Percentiles rank a stretch among this genome's conserved stretches.
Conservation (phyloP, 2,888 invertebrate species). For the Minunthozetes semirufus region DNA sequence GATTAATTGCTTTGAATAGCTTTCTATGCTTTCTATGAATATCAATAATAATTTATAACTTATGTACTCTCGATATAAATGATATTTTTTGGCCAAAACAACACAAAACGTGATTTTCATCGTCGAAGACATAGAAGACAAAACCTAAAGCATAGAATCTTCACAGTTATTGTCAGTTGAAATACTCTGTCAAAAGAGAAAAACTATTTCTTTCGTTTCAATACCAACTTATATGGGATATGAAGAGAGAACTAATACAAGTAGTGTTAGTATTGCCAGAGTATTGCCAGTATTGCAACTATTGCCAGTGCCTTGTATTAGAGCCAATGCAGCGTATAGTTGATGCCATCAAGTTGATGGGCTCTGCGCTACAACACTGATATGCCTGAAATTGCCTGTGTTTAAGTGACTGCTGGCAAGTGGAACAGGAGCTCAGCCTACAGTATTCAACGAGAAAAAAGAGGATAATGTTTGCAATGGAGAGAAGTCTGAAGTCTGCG, state of each 20-base stretch:
- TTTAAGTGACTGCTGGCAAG: slow-evolving; percentile 29
- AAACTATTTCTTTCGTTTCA: slow-evolving; percentile 18
- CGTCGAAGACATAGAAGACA: neutral
- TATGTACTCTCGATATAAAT: neutral
- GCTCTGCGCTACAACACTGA: neutral
- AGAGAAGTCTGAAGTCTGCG: neutral
- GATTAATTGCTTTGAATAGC: neutral
- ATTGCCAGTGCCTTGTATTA: neutral
- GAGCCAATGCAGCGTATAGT: slow-evolving; percentile 23
- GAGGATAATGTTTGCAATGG: slow-evolving; percentile 20
- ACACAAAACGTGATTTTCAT: slow-evolving; percentile 1
- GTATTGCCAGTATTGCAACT: neutral
- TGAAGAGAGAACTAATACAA: neutral
- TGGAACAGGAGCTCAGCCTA: slow-evolving; percentile 16
- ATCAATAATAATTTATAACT: slow-evolving; percentile 22
- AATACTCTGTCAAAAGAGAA: neutral
- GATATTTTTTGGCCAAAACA: neutral
- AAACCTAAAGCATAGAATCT: neutral
- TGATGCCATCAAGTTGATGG: slow-evolving; percentile 1
- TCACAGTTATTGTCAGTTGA: neutral
- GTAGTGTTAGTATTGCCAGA: neutral
- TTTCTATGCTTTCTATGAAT: slow-evolving; percentile 26
- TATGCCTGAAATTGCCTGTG: neutral
- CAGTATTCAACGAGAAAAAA: neutral
- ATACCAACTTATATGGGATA: slow-evolving; percentile 12